Evolutionary conservation across 1,140 invertebrate species (phyloP), one percentile per base, ranked within the genome.

Genomic region (Sesamia nonagrioides): DNA sequence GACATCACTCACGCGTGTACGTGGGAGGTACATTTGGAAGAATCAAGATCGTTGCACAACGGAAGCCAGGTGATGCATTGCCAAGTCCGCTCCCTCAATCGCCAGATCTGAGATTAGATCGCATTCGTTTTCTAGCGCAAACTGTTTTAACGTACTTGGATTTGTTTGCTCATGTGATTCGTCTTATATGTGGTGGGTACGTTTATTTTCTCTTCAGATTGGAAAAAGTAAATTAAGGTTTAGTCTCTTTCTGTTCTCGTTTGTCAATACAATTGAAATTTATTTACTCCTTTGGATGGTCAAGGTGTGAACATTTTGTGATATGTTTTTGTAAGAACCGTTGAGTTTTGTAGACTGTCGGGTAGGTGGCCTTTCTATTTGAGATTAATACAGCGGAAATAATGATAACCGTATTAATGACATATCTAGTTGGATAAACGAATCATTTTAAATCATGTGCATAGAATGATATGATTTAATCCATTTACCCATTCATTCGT

Each of bases 41-140:
- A 91, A 92, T 93, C 92, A 91, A 93, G 91, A 93, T 92, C 83
- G 85, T 83, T 84, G 85, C 86, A 89, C 87, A 91, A 90, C 91
- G 90, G 91, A 92, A 94, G 92, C 88, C 82, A 87, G 85, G 88
- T 94, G 92, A 94, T 93, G 89, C 91, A 93, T 93, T 88, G 86
- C 83, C 84, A 83, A 83, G 82, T 88, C 79, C 82, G 81, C 80
- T 86, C 86, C 84, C 84, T 91, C 91, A 91, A 94, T 93, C 86
- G 89, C 82, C 68, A 84, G 86, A 86, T 87, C 60, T 45, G 82
- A 92, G 91, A 92, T 92, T 89, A 88, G 84, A 94, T 92, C 90
- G 80, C 74, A 82, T 88, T 89, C 81, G 83, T 86, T 89, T 88
- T 90, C 86, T 83, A 90, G 82, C 83, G 85, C 82, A 90, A 88